These are phyloP conservation scores for Paralinhomoeus sp. DNA, from an alignment of 2,888 invertebrate genomes.

Conservation along the genomic window DNA sequence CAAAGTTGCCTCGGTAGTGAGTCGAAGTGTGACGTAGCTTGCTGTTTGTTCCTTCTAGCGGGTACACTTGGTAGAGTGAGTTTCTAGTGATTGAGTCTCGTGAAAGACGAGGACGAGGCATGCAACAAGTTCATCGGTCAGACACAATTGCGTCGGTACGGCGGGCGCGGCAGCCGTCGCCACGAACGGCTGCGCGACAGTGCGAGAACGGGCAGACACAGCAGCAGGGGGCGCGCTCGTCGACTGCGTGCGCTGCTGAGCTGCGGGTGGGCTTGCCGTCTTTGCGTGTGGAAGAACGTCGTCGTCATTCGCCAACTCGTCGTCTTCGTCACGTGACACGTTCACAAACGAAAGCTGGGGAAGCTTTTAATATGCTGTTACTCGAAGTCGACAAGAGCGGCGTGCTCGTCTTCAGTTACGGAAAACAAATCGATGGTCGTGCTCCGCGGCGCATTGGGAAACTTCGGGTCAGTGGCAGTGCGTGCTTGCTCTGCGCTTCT, in stretches of 20 bases:
- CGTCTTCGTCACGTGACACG: conserved; percentile 67
- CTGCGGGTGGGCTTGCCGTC: conserved; percentile 66
- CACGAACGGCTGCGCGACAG: too few relatives aligned
- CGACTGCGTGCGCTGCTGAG: conserved; percentile 77
- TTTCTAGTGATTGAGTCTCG: too few relatives aligned
- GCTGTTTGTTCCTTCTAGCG: too few relatives aligned
- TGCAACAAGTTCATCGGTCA: too few relatives aligned
- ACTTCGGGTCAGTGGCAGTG: conserved; percentile 61
- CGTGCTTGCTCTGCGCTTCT: conserved; percentile 13
- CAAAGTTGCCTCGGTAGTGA: too few relatives aligned
- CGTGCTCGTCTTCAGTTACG: conserved; percentile 93
- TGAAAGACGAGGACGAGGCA: too few relatives aligned
- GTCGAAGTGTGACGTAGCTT: too few relatives aligned
- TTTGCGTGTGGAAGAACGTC: conserved; percentile 61
- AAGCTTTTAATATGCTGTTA: conserved; percentile 60
- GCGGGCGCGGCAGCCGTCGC: too few relatives aligned
- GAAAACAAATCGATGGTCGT: too few relatives aligned
- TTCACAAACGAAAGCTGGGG: conserved; percentile 75
- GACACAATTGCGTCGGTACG: too few relatives aligned
- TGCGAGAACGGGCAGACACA: too few relatives aligned
- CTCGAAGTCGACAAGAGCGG: conserved; percentile 65
- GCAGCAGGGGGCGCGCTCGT: conserved; percentile 40
- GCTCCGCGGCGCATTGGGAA: conserved; percentile 99
- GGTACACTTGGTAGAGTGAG: too few relatives aligned
- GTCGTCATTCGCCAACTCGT: conserved; percentile 85